phyloP scores from a whole-genome alignment of 2,113 vertebrate species.

The Rana temporaria region DNA sequence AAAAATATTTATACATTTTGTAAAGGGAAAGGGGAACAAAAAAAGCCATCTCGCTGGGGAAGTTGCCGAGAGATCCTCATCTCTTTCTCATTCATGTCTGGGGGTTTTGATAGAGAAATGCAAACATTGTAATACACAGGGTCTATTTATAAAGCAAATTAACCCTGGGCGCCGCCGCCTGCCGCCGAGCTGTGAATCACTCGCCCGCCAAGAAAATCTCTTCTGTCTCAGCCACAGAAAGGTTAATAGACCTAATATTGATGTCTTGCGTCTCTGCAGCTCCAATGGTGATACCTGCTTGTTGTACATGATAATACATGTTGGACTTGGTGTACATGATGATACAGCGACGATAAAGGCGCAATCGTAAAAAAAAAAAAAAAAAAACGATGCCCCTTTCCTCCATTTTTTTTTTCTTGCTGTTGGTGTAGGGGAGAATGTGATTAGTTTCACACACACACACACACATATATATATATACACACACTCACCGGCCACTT shows the following conservation, averaged over 20 bases:
- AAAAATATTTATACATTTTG: constrained; percentile 49
- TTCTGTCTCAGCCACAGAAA: neutral
- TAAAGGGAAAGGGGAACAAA: neutral
- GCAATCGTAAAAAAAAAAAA: too few relatives aligned
- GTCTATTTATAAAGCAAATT: constrained; percentile 4
- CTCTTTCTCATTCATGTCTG: constrained; percentile 39
- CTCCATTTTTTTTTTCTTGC: too few relatives aligned
- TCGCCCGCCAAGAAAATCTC: neutral
- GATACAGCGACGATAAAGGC: too few relatives aligned
- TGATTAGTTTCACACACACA: too few relatives aligned
- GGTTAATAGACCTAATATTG: constrained; percentile 9
- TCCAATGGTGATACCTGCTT: neutral
- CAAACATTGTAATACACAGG: constrained; percentile 20
- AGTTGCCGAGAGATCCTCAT: constrained; percentile 25
- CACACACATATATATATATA: too few relatives aligned
- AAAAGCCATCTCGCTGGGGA: constrained; percentile 25
- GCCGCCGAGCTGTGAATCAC: neutral
- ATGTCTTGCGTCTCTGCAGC: neutral
- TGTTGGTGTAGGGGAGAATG: too few relatives aligned
- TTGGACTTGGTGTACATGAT: neutral
- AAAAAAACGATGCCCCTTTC: too few relatives aligned
- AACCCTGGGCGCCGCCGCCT: constrained; percentile 24
- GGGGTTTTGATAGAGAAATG: constrained; percentile 18
- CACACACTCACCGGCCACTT: too few relatives aligned
- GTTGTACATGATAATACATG: neutral